Conservation (phyloP, 1,140 invertebrate species). For the Papilio glaucus region DNA sequence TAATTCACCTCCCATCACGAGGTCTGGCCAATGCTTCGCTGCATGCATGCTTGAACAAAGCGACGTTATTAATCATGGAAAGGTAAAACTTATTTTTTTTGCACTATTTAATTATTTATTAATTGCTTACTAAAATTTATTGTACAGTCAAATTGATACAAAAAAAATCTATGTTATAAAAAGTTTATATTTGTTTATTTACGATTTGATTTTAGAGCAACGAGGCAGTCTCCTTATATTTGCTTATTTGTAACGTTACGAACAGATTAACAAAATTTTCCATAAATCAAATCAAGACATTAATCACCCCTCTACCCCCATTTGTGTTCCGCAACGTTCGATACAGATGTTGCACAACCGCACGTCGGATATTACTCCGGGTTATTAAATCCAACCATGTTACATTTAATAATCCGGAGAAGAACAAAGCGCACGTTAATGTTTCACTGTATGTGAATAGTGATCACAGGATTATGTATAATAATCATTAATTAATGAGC, state of each 20-base stretch:
- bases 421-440: slow-evolving; percentile 7
- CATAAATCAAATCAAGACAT: slow-evolving; percentile 3
- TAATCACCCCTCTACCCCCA: background rate
- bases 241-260: background rate
- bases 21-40: slow-evolving; percentile 73
- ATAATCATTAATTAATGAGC: background rate
- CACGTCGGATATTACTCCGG: background rate
- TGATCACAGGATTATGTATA: background rate
- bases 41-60: slow-evolving; percentile 77
- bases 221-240: too few relatives aligned
- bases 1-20: slow-evolving; percentile 67
- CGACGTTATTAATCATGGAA: slow-evolving; percentile 75
- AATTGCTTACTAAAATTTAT: too few relatives aligned
- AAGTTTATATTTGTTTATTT: too few relatives aligned
- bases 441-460: background rate
- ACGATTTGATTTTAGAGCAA: too few relatives aligned
- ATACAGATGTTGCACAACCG: slow-evolving; percentile 12
- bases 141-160: too few relatives aligned
- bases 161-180: too few relatives aligned
- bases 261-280: background rate
- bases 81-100: slow-evolving; percentile 50
- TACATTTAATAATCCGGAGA: background rate
- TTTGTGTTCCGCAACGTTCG: background rate
- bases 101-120: background rate
- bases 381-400: slow-evolving; percentile 18